Evolutionary conservation across 1,140 invertebrate genomes (phyloP), one percentile per base, ranked within the genome.

Genomic region (Drosophila busckii): DNA sequence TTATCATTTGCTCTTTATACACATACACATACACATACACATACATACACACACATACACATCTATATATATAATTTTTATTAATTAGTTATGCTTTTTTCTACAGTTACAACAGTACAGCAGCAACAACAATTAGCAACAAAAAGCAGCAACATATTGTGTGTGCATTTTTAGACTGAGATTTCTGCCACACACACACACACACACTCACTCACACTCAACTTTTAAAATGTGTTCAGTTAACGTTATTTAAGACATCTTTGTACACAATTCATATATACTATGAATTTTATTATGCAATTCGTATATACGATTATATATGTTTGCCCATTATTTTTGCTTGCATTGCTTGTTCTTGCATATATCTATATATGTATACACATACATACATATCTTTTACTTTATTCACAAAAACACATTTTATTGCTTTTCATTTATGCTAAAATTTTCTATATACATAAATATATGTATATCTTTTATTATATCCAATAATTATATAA

Each of bases 181-280:
- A 56, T 54, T 68, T 78, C 58, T 80, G 63, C 68, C 73, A 58
- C 28, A 22, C 22, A 35, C 17, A 41, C 32, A 45, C 8, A 5
- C 29, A 50, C 26, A 52, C 29, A 50, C 41, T 40, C 20, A 59
- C 34, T 38, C 20, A 48, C 32, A 13, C 40, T 6, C 9, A 34
- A 8, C 69, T 59, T 80, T 73, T 38, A 73, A 55, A 82, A 69
- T 80, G 75, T 80, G 75, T 80, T 80, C 73, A 80, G 73, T 73
- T 78, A 78, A 73, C 73, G 58, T 78, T 80, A 73, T 69, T 64
- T 73, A 68, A 80, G 63, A 58, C 58, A 59, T 53, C 63, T 73
- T n/a, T n/a, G n/a, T n/a, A n/a, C n/a, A n/a, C n/a, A n/a, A n/a
- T n/a, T n/a, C n/a, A n/a, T n/a, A n/a, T n/a, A n/a, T n/a, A n/a